These are phyloP conservation scores for Centropus bengalensis DNA, from an alignment of 2,113 vertebrate genomes.

Conservation along the genomic window DNA sequence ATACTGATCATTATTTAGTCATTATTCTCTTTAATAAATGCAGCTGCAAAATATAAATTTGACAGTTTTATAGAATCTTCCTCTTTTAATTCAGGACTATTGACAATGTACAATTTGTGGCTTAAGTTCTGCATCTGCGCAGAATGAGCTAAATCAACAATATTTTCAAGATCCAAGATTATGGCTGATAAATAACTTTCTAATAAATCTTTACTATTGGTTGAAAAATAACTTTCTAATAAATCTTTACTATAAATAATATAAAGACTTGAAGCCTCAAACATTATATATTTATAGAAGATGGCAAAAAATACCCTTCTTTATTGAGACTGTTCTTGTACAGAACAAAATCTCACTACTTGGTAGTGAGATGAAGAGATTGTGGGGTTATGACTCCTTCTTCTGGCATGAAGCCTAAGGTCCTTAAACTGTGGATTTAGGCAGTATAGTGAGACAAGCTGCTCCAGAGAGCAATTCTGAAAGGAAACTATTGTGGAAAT, in stretches of 20 bases:
- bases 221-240: background rate
- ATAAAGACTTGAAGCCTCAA: background rate
- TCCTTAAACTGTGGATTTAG: background rate
- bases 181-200: background rate
- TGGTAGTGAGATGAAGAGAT: background rate
- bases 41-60: background rate
- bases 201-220: background rate
- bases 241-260: background rate
- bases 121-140: background rate
- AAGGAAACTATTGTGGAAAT: background rate
- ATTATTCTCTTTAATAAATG: constrained; percentile 26
- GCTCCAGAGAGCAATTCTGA: background rate
- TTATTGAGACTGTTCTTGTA: background rate
- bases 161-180: background rate
- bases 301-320: background rate
- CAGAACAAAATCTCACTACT: background rate
- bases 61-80: constrained; percentile 19
- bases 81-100: background rate
- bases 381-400: background rate
- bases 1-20: background rate
- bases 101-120: background rate
- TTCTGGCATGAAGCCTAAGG: background rate
- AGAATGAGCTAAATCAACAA: background rate
- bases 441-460: background rate
- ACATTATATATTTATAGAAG: background rate